phyloP scores from a whole-genome alignment of 1,140 invertebrate genomes.

The Meloidogyne chitwoodi region DNA sequence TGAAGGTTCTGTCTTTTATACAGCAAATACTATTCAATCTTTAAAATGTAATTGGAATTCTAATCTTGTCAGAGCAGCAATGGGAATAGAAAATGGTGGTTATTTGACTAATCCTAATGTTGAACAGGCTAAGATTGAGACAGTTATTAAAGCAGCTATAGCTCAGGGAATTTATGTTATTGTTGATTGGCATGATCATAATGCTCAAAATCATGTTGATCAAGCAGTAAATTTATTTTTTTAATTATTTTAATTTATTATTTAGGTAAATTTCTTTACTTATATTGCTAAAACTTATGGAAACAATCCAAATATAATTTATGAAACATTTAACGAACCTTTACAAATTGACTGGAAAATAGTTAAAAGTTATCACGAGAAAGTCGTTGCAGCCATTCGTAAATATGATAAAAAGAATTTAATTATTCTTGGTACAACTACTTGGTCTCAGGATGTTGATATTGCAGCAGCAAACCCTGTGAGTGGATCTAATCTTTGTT shows the following conservation, averaged over 20 bases:
- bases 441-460: constrained; percentile 24
- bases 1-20: constrained; percentile 17
- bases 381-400: constrained; percentile 20
- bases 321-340: constrained; percentile 24
- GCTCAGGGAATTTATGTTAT: constrained; percentile 19
- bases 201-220: constrained; percentile 10
- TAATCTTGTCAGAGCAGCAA: constrained; percentile 13
- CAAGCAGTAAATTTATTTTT: not conserved
- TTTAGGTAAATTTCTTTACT: constrained; percentile 3
- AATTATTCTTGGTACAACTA: constrained; percentile 29
- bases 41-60: constrained; percentile 17
- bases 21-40: constrained; percentile 22
- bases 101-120: constrained; percentile 13
- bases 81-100: constrained; percentile 20
- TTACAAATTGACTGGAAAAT: constrained; percentile 8
- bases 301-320: constrained; percentile 11
- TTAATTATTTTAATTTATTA: not conserved
- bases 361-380: constrained; percentile 1
- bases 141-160: constrained; percentile 21
- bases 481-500: not conserved
- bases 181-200: constrained; percentile 21
- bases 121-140: constrained; percentile 4
- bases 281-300: constrained; percentile 15
- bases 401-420: constrained; percentile 23
- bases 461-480: constrained; percentile 15